phyloP scores from a whole-genome alignment of 1,140 invertebrate species.

The Trypoxylus dichotomus region DNA sequence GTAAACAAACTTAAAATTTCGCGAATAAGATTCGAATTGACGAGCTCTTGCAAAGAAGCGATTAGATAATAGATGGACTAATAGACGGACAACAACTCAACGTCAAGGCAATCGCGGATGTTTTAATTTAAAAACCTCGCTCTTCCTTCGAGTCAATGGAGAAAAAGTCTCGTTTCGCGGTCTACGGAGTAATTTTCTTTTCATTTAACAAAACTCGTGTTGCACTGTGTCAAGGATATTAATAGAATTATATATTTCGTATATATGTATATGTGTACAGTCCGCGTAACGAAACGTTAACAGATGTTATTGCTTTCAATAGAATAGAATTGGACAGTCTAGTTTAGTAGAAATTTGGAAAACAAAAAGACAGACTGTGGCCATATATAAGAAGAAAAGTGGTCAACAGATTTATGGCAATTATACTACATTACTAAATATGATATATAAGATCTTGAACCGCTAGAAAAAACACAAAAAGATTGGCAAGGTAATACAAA shows the following conservation, averaged over 20 bases:
- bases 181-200: background rate
- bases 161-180: background rate
- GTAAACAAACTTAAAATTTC: background rate
- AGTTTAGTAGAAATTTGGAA: too few species aligned
- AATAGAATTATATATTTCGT: constrained; percentile 8
- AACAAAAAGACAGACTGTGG: too few species aligned
- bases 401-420: too few species aligned
- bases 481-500: too few species aligned
- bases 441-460: too few species aligned
- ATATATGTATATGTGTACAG: background rate
- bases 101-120: background rate
- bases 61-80: background rate
- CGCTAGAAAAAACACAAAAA: too few species aligned
- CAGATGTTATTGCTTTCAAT: too few species aligned
- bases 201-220: constrained; percentile 1
- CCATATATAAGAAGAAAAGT: too few species aligned
- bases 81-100: background rate
- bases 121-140: constrained; percentile 3
- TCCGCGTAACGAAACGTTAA: too few species aligned
- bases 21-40: background rate
- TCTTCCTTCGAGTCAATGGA: background rate
- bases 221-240: constrained; percentile 25
- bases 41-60: background rate
- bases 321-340: too few species aligned
- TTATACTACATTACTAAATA: too few species aligned